Conservation (phyloP, 1,140 invertebrate species). For the Lepidurus apus region DNA sequence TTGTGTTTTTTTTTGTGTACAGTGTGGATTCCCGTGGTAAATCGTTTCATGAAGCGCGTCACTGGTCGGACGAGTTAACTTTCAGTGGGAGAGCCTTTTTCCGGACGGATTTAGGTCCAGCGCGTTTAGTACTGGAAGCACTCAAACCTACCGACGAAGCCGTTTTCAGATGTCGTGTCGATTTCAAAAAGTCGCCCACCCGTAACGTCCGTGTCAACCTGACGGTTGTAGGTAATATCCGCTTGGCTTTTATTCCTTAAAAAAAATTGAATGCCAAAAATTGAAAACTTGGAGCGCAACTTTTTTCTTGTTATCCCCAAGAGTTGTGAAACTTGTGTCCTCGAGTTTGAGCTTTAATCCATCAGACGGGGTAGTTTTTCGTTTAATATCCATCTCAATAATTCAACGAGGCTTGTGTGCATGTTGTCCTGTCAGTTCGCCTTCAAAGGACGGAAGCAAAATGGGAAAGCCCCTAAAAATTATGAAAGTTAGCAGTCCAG, state of each 20-base stretch:
- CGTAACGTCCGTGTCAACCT: slow-evolving; percentile 78
- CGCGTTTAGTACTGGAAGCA: slow-evolving; percentile 64
- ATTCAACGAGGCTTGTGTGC: too few relatives aligned
- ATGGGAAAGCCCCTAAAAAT: too few relatives aligned
- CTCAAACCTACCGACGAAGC: slow-evolving; percentile 68
- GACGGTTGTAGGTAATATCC: slow-evolving; percentile 72
- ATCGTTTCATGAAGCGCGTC: slow-evolving; percentile 31
- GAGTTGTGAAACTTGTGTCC: too few relatives aligned
- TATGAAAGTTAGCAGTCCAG: too few relatives aligned
- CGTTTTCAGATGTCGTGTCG: slow-evolving; percentile 77
- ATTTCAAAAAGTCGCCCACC: slow-evolving; percentile 80
- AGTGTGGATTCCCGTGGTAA: slow-evolving; percentile 33
- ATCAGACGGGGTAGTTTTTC: too few relatives aligned
- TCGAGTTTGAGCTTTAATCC: too few relatives aligned
- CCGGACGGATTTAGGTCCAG: slow-evolving; percentile 59
- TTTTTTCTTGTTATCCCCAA: too few relatives aligned
- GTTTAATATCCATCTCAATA: too few relatives aligned
- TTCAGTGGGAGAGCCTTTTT: slow-evolving; percentile 71
- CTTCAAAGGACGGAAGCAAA: too few relatives aligned
- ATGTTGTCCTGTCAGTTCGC: too few relatives aligned
- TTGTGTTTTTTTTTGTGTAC: neutral
- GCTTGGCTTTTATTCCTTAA: neutral
- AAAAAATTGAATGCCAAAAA: slow-evolving; percentile 32
- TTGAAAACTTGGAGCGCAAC: neutral
- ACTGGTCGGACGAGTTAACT: slow-evolving; percentile 32